A percentile compares a stretch with the other conserved stretches of the same genome.
Conservation (phyloP, 1,140 invertebrate genomes). For the Carcinoscorpius rotundicauda region DNA sequence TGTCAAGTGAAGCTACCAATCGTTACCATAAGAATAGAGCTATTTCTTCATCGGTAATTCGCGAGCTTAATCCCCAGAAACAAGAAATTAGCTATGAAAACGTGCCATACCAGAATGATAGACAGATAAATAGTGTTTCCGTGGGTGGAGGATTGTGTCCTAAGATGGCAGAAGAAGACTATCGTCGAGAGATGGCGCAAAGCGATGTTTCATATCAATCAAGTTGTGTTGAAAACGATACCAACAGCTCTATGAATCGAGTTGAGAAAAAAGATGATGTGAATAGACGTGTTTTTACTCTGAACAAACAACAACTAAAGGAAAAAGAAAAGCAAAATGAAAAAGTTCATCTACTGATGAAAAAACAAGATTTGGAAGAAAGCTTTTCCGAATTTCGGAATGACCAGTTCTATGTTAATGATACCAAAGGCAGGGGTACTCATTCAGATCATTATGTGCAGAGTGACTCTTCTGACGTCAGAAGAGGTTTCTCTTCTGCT, state of each 20-base stretch:
- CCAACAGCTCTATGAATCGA: too few relatives aligned
- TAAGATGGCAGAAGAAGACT: conserved; percentile 17
- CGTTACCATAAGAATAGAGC: background rate
- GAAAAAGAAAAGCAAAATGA: too few relatives aligned
- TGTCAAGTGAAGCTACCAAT: background rate
- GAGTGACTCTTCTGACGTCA: conserved; percentile 12
- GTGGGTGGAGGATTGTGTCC: conserved; percentile 14
- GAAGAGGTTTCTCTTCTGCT: conserved; percentile 17
- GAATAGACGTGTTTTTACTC: too few relatives aligned
- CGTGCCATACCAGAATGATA: conserved; percentile 9
- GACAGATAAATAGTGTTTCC: background rate
- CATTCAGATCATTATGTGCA: conserved; percentile 3
- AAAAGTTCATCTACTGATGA: too few relatives aligned
- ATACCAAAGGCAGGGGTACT: too few relatives aligned
- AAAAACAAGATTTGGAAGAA: too few relatives aligned
- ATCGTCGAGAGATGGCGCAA: conserved; percentile 19
- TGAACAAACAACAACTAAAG: too few relatives aligned
- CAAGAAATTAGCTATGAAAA: conserved; percentile 20
- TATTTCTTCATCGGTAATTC: conserved; percentile 13
- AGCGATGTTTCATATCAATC: conserved; percentile 18
- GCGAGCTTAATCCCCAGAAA: conserved; percentile 19
- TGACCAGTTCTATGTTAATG: too few relatives aligned
- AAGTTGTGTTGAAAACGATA: too few relatives aligned
- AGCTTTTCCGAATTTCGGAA: too few relatives aligned
- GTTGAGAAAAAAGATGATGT: too few relatives aligned